Evolutionary conservation across 2,888 invertebrate species (phyloP), one percentile per base, ranked within the genome.

Genomic region (Polylopha cassiicola): DNA sequence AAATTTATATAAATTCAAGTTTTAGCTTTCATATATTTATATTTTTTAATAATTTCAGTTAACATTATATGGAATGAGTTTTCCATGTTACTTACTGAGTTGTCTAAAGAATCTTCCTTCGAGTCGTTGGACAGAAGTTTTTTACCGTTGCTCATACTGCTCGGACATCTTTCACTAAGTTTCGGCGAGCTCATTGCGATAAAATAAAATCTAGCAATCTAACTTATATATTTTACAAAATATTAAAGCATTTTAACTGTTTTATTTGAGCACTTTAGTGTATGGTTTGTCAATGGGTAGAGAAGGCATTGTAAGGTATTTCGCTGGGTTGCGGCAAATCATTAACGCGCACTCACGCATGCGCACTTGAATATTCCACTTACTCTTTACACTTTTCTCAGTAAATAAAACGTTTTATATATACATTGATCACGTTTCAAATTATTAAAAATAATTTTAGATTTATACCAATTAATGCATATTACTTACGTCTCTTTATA

Each of bases 31-130:
- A 4, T n/a, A 8, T 6, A 10, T 16, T 7, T 15, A 7, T 17
- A 13, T 11, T 4, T 3, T 11, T 13, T 21, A 14, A 21, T 17
- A 13, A 6, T 11, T 11, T 16, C 6, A 7, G 18, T 8, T 7
- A 7, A 16, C 3, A 9, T 5, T 7, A 26, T 15, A 13, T 26
- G 13, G 5, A 6, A 14, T 17, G 29, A 16, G 4, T 10, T 20
- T 8, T 11, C 7, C 5, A 17, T 11, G 8, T 9, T 51, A 79
- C 80, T 80, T 54, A 85, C 84, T 27, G 82, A 81, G 50, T 78
- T 84, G 27, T 84, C 84, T 13, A 82, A 55, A 1, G 82, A 84
- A 32, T 85, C 81, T 43, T 82, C 82, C 46, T 81, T 81, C 1
- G 66, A 66, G 15, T 84, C 84, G 39, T 62, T 65, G 56, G 51